Evolutionary conservation across 2,113 vertebrate species (phyloP).

Genomic region (Pomatostomus ruficeps): DNA sequence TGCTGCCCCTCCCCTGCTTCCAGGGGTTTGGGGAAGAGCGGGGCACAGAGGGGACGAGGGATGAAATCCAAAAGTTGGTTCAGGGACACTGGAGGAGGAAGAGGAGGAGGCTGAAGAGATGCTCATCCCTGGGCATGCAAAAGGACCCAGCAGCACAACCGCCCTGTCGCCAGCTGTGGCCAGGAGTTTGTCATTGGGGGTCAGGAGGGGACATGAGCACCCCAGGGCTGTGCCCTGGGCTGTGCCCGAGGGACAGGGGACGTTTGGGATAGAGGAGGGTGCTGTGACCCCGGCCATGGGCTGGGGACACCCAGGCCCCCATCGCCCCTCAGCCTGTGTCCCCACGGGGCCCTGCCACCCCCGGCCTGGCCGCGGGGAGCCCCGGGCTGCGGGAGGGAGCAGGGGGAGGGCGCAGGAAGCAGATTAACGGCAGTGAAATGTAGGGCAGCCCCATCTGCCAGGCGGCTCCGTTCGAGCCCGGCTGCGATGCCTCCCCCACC

Average conservation of each 20-base stretch:
- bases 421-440: constrained; percentile 31
- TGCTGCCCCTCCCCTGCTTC: rapidly evolving
- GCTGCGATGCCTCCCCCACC: neutral
- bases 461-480: neutral
- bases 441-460: constrained; percentile 54
- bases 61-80: rapidly evolving
- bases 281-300: neutral
- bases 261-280: rapidly evolving
- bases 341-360: neutral
- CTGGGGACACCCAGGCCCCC: neutral
- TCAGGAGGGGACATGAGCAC: neutral
- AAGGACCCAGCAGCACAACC: neutral
- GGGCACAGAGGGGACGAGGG: rapidly evolving
- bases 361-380: rapidly evolving
- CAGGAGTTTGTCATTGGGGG: neutral
- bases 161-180: neutral
- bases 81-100: neutral
- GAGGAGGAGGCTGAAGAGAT: neutral
- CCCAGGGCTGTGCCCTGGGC: neutral
- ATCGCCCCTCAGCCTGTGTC: rapidly evolving
- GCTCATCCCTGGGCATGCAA: neutral
- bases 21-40: neutral
- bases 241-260: rapidly evolving
- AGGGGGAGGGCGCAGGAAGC: neutral
- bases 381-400: neutral